Evolutionary conservation across 2,113 vertebrate genomes (phyloP), one percentile per base, ranked within the genome.

Genomic region (Phrynosoma platyrhinos): DNA sequence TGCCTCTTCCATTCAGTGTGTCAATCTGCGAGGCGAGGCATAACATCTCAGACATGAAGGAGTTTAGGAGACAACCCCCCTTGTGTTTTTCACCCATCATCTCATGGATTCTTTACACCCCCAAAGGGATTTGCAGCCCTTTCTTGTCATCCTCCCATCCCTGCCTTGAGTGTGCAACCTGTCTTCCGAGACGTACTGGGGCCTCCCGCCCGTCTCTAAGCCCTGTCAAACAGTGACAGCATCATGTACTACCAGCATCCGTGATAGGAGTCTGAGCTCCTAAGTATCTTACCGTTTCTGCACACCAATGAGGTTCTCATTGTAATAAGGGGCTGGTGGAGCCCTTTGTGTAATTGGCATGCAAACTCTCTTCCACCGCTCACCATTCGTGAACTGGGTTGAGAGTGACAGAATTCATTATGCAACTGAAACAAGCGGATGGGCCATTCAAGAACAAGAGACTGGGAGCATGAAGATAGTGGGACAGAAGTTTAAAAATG

Each of bases 331-430:
- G 95, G 93, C 92, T 94, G 96, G 95, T 72, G 52, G 89, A 89
- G 89, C 90, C 90, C 94, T 95, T 94, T 93, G 71, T 95, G 91
- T 92, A 94, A 96, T 95, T 93, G 89, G 92, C 93, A 95, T 92
- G 94, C 96, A 94, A 94, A 92, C 92, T 92, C 90, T 80, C 75
- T 88, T 95, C 90, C 92, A 64, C 86, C 84, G 87, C 92, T 94
- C 84, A 32, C 83, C 42, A 90, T 89, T 93, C 72, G 88, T 83
- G 88, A 94, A 83, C 92, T 91, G 89, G 94, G 94, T 93, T 92
- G 94, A 95, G 95, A 96, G 93, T 96, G 95, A 96, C 95, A 96
- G 95, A 96, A 96, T 95, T 96, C 94, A 94, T 96, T 96, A 95
- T 91, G 91, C 93, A 90, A 94, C 9, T 0, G 86, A 93, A 92